These are phyloP conservation scores for Seira ritae DNA, from an alignment of 2,888 invertebrate species.

Conservation along the genomic window DNA sequence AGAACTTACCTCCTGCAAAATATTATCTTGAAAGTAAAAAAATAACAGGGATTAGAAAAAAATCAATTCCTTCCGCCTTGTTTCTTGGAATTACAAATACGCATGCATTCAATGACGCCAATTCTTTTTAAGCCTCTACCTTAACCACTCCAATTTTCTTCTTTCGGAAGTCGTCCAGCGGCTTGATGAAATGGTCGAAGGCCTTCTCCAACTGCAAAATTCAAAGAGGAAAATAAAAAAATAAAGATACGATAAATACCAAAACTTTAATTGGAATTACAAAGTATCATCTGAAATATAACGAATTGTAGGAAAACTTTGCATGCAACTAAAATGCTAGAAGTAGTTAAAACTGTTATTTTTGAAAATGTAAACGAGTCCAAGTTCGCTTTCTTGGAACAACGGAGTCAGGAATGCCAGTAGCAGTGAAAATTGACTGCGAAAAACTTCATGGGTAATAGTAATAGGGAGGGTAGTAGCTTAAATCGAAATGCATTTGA, in stretches of 20 bases:
- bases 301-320: neutral
- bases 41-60: slow-evolving; percentile 27
- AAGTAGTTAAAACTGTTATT: neutral
- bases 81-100: too few relatives aligned
- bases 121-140: slow-evolving; percentile 77
- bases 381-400: neutral
- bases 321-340: neutral
- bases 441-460: too few relatives aligned
- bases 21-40: slow-evolving; percentile 81
- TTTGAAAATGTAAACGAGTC: neutral
- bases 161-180: slow-evolving; percentile 94
- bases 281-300: neutral
- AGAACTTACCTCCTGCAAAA: slow-evolving; percentile 89
- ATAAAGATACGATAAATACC: neutral
- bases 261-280: neutral
- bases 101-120: too few relatives aligned
- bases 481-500: too few relatives aligned
- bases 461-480: too few relatives aligned
- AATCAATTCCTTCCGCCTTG: too few relatives aligned
- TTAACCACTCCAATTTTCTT: slow-evolving; percentile 96
- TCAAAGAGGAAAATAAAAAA: slow-evolving; percentile 54
- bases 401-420: too few relatives aligned
- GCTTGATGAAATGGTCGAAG: slow-evolving; percentile 93
- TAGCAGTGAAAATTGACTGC: too few relatives aligned
- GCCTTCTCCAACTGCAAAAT: slow-evolving; percentile 90